Evolutionary conservation across 2,797 vertebrate species (phyloP).

Genomic region (Schizothorax lantsangensis): DNA sequence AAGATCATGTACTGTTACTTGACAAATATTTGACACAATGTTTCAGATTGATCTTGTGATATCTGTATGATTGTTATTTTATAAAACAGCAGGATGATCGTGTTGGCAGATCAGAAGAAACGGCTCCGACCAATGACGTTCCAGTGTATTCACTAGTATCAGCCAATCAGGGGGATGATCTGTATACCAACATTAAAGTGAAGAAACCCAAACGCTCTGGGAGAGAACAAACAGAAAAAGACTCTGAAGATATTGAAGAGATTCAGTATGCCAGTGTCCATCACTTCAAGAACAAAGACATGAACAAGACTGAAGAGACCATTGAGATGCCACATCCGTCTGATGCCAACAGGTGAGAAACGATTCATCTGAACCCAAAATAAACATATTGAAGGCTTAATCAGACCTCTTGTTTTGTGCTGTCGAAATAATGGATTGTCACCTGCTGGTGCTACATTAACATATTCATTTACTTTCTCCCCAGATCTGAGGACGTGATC

Average conservation of each 20-base stretch:
- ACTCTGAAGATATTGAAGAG: not conserved
- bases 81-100: not conserved
- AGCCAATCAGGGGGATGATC: not conserved
- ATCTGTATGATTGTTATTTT: not conserved
- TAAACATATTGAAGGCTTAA: too few relatives aligned
- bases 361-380: not conserved
- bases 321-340: not conserved
- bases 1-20: not conserved
- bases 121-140: not conserved
- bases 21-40: not conserved
- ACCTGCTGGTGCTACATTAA: too few relatives aligned
- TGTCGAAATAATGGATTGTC: too few relatives aligned
- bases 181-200: not conserved
- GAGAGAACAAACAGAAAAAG: not conserved
- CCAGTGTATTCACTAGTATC: not conserved
- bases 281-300: slow-evolving; percentile 12
- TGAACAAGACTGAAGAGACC: not conserved
- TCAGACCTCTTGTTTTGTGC: too few relatives aligned
- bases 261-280: slow-evolving; percentile 5
- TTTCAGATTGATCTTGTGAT: not conserved
- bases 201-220: not conserved
- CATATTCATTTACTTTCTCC: too few relatives aligned
- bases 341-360: slow-evolving; percentile 3
- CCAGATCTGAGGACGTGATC: too few relatives aligned
- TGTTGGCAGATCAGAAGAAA: not conserved